Percentiles rank a stretch among this genome's conserved stretches.
Evolutionary conservation across 2,888 invertebrate genomes (phyloP).

Genomic region (Melangyna quadrimaculata): DNA sequence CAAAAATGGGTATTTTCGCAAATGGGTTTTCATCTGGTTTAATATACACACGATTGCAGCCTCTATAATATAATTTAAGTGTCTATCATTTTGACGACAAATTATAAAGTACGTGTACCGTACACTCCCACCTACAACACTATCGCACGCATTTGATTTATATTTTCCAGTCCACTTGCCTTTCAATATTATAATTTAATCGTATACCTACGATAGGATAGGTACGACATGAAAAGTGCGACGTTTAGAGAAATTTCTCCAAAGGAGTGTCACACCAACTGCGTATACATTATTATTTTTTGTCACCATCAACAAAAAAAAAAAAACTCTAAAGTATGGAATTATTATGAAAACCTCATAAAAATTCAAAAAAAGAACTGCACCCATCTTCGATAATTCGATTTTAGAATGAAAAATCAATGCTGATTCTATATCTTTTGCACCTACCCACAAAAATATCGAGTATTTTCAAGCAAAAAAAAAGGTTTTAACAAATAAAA

Average conservation of each 20-base stretch:
- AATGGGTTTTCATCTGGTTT: too few species aligned
- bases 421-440: neutral
- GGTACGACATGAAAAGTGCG: neutral
- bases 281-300: conserved; percentile 27
- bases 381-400: conserved; percentile 38
- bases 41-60: too few species aligned
- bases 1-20: too few species aligned
- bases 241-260: neutral
- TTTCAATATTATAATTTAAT: neutral
- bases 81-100: neutral
- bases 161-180: conserved; percentile 2
- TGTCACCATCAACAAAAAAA: conserved; percentile 3
- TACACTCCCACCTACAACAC: neutral
- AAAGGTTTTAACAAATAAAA: neutral
- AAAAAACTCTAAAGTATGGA: neutral
- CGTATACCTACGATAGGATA: too few species aligned
- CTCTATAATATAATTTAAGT: neutral
- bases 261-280: conserved; percentile 11
- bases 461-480: neutral
- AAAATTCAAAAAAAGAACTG: conserved; percentile 26
- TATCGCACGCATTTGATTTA: neutral
- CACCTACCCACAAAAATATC: neutral
- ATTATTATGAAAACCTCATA: conserved; percentile 15
- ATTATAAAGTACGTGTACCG: neutral
- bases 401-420: conserved; percentile 24